Evolutionary conservation across 2,797 vertebrate species (phyloP), one percentile per base, ranked within the genome.

Genomic region (Eurystomus glaucurus): DNA sequence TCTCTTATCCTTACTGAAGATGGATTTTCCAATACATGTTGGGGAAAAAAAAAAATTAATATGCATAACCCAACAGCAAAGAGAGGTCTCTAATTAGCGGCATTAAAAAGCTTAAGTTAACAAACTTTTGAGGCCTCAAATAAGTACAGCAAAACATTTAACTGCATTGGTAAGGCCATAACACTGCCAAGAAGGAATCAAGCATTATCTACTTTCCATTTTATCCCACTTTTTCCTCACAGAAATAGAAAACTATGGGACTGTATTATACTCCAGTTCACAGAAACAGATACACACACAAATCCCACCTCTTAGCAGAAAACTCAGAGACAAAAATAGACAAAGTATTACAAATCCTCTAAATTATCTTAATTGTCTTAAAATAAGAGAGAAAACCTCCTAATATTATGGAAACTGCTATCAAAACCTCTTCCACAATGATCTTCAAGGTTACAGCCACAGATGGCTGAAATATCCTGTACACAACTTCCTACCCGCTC

Each of bases 311-410:
- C 0, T 26, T 48, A 52, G 33, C 28, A 64, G 23, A 64, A 57
- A 80, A 93, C 7, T 66, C 22, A 60, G 19, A 80, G n/a, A 43
- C 1, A 1, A 18, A 69, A 84, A 71, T 3, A 84, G n/a, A 52
- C 10, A 4, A 91, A 83, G n/a, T 57, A 90, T 22, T 31, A 51
- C 2, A 85, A 74, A 70, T 51, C 10, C 19, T 61, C 26, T 68
- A 31, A 62, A 33, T 33, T 77, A 62, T 12, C 23, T 51, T 3
- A 31, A 29, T 18, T 41, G 22, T 21, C 65, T 71, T 43, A 35
- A 35, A 55, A 45, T 2, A 5, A 43, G 5, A 66, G 28, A 21
- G 22, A 23, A 75, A 75, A 41, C 3, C 0, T 0, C 0, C 46
- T 28, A 77, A 2, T 37, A 55, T 57, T 23, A 81, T 28, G 48